Conservation (phyloP, 1,140 invertebrate species). For the Diplogasteroides magnus region DNA sequence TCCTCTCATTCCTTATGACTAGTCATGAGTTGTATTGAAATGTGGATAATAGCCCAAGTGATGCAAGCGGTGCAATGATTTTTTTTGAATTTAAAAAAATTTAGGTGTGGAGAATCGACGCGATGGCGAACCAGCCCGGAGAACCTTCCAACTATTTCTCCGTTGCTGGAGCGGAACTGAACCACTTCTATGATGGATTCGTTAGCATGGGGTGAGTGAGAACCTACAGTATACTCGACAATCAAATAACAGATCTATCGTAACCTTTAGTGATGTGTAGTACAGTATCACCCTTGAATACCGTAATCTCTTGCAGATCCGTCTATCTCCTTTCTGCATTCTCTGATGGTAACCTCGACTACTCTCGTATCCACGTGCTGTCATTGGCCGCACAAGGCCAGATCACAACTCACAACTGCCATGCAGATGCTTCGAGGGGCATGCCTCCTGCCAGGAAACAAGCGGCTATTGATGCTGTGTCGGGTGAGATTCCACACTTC, state of each 20-base stretch:
- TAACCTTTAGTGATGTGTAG: too few relatives aligned
- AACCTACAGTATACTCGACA: too few relatives aligned
- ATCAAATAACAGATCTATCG: too few relatives aligned
- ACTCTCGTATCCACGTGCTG: constrained; percentile 48
- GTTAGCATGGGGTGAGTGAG: constrained; percentile 42
- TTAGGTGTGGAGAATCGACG: constrained; percentile 40
- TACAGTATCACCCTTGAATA: too few relatives aligned
- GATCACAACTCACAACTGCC: constrained; percentile 47
- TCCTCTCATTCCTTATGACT: too few relatives aligned
- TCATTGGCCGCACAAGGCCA: constrained; percentile 39
- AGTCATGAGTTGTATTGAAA: too few relatives aligned
- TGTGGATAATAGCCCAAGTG: too few relatives aligned
- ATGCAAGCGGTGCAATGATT: too few relatives aligned
- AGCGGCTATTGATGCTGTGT: constrained; percentile 46
- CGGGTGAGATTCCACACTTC: constrained; percentile 28
- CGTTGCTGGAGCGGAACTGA: constrained; percentile 47
- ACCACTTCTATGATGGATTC: constrained; percentile 55
- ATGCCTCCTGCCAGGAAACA: constrained; percentile 48
- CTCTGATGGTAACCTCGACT: constrained; percentile 52
- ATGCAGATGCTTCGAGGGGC: constrained; percentile 44
- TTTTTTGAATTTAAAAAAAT: constrained; percentile 1
- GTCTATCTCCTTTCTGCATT: constrained; percentile 49
- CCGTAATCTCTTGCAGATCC: too few relatives aligned
- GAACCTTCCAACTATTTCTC: constrained; percentile 42
- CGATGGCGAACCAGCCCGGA: constrained; percentile 34